Evolutionary conservation across 2,113 vertebrate species (phyloP).

Genomic region (Thunnus maccoyii): DNA sequence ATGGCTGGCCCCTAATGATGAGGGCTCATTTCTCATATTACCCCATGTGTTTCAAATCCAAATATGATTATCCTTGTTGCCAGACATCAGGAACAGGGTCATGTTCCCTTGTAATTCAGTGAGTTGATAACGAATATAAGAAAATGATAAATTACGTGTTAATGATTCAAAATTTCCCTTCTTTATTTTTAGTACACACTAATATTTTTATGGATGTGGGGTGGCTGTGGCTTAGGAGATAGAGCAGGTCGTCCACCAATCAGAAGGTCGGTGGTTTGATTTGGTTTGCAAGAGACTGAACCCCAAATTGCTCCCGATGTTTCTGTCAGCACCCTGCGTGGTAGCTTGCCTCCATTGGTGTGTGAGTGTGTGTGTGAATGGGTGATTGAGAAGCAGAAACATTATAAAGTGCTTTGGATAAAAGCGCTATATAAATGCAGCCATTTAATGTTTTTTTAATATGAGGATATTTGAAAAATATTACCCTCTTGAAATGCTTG

Average conservation of each 20-base stretch:
- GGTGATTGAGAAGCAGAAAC: no score
- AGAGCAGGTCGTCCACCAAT: no score
- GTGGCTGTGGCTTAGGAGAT: no score
- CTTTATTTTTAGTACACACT: neutral
- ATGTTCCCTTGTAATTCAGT: neutral
- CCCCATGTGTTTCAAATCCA: conserved; percentile 34
- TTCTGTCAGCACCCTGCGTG: no score
- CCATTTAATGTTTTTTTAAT: neutral
- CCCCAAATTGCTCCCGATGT: no score
- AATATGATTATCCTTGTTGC: conserved; percentile 42
- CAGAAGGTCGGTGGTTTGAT: no score
- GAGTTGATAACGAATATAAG: neutral
- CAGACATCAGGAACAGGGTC: conserved; percentile 5
- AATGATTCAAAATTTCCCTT: neutral
- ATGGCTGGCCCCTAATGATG: conserved; percentile 31
- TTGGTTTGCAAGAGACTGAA: no score
- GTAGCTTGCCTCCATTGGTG: no score
- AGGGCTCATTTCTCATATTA: conserved; percentile 40
- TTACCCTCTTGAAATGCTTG: no score
- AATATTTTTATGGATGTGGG: neutral
- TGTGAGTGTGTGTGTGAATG: no score
- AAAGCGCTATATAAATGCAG: no score
- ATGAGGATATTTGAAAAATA: neutral
- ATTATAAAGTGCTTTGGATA: no score
- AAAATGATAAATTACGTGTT: neutral